These are phyloP conservation scores for Sphyrna mokarran DNA, from an alignment of 2,113 vertebrate species.

Conservation along the genomic window DNA sequence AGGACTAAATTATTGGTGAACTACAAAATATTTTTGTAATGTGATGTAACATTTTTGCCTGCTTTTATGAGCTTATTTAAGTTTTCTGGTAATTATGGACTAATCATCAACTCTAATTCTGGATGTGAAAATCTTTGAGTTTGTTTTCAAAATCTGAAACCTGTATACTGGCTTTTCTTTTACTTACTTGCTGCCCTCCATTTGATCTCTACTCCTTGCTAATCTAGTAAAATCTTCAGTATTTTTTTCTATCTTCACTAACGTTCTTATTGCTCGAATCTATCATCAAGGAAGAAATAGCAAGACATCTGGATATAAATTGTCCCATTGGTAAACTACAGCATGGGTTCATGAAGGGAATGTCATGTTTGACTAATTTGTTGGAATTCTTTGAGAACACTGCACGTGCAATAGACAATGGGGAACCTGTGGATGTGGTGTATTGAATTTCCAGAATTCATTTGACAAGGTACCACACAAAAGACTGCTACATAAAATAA, in stretches of 20 bases:
- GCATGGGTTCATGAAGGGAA: too few species aligned
- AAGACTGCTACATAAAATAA: too few species aligned
- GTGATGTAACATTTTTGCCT: not conserved
- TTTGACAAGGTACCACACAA: too few species aligned
- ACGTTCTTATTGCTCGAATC: not conserved
- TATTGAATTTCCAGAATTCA: too few species aligned
- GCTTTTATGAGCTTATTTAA: not conserved
- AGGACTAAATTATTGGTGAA: slow-evolving; percentile 12
- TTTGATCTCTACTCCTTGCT: not conserved
- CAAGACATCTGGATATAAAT: too few species aligned
- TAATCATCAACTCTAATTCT: not conserved
- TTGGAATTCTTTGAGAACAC: too few species aligned
- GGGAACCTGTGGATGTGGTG: too few species aligned
- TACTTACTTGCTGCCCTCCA: not conserved
- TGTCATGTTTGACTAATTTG: too few species aligned
- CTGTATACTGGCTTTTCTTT: not conserved
- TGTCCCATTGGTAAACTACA: too few species aligned
- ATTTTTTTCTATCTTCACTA: not conserved
- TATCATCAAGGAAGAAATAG: too few species aligned
- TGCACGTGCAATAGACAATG: too few species aligned
- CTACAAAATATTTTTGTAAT: not conserved
- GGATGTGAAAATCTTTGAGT: not conserved
- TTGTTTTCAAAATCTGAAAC: not conserved
- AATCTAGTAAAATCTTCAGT: not conserved
- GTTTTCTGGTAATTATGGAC: not conserved